Evolutionary conservation across 1,140 invertebrate genomes (phyloP).

Genomic region (Vanessa tameamea): DNA sequence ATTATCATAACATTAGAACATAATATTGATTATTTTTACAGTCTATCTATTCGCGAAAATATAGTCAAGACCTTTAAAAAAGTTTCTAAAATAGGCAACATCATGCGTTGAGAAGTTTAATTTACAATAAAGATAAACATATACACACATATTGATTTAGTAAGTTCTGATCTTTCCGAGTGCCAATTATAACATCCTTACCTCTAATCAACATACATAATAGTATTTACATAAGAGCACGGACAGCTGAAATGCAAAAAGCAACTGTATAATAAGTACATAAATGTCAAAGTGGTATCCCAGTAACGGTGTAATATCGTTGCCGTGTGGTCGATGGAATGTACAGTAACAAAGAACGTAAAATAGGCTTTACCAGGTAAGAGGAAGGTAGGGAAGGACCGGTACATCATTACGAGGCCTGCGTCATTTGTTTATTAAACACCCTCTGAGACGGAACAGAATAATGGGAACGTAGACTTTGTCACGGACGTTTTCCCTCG

Average conservation of each 20-base stretch:
- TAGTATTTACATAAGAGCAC: slow-evolving; percentile 23
- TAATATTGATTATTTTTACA: too few species aligned
- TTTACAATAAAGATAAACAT: too few species aligned
- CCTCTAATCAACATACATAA: slow-evolving; percentile 19
- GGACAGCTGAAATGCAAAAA: slow-evolving; percentile 15
- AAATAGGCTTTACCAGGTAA: slow-evolving; percentile 61
- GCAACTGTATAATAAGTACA: slow-evolving; percentile 25
- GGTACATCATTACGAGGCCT: slow-evolving; percentile 66
- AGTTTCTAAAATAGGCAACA: too few species aligned
- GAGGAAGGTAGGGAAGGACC: slow-evolving; percentile 48
- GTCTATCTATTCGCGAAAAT: too few species aligned
- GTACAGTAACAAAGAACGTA: slow-evolving; percentile 51
- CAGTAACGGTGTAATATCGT: slow-evolving; percentile 30
- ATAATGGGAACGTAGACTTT: slow-evolving; percentile 75
- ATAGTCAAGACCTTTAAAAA: too few species aligned
- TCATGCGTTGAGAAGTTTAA: too few species aligned
- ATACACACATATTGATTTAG: not conserved
- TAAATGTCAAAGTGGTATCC: slow-evolving; percentile 35
- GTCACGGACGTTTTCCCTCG: slow-evolving; percentile 72
- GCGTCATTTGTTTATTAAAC: slow-evolving; percentile 80
- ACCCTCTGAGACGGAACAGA: slow-evolving; percentile 75
- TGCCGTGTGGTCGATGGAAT: slow-evolving; percentile 32
- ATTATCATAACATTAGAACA: too few species aligned
- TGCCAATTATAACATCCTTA: slow-evolving; percentile 7
- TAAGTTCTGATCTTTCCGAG: not conserved